Percentiles rank a stretch among this genome's conserved stretches.
Evolutionary conservation across 2,888 invertebrate species (phyloP).

Genomic region (Eupithecia dodoneata): DNA sequence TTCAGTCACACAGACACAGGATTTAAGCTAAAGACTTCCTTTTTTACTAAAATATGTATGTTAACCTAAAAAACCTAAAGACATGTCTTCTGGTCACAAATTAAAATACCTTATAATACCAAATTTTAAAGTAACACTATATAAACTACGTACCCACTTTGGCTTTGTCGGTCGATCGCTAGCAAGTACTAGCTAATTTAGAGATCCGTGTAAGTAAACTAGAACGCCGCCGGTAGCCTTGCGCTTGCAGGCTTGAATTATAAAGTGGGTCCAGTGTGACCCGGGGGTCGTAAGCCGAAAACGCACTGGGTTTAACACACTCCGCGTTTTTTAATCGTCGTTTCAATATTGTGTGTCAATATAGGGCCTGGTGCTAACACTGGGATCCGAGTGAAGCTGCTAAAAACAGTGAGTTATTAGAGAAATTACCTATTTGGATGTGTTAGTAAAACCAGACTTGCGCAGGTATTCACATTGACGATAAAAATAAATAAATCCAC

Average conservation of each 20-base stretch:
- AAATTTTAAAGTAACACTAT: neutral
- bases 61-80: too few species aligned
- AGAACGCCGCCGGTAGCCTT: constrained; percentile 16
- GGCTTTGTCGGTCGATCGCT: neutral
- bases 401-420: too few species aligned
- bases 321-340: neutral
- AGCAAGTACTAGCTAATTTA: constrained; percentile 9
- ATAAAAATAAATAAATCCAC: too few species aligned
- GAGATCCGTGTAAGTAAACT: constrained; percentile 26
- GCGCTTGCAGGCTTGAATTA: constrained; percentile 34
- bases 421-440: too few species aligned
- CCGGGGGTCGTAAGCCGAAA: neutral
- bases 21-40: neutral
- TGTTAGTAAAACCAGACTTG: too few species aligned
- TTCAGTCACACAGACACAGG: neutral
- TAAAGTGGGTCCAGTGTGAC: constrained; percentile 31
- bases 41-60: too few species aligned
- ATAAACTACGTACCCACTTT: neutral
- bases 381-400: neutral
- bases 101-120: neutral
- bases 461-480: too few species aligned
- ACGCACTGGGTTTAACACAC: constrained; percentile 1
- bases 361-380: neutral
- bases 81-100: too few species aligned
- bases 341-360: neutral